These are phyloP conservation scores for Pachycephala philippinensis DNA, from an alignment of 2,113 vertebrate genomes.

Conservation along the genomic window DNA sequence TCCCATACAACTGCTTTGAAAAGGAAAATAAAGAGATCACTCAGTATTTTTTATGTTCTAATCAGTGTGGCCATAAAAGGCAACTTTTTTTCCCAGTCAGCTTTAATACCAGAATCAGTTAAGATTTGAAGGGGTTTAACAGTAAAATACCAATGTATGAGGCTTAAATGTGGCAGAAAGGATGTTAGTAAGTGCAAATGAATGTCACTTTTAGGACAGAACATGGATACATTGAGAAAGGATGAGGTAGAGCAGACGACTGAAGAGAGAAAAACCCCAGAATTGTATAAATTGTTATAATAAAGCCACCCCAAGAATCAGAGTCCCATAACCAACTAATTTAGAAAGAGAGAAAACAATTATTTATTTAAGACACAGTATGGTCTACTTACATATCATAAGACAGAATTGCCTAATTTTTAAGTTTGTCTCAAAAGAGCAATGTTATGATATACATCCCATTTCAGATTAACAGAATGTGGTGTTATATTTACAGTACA, in stretches of 20 bases:
- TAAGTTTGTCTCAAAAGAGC: slow-evolving; percentile 68
- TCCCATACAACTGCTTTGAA: neutral
- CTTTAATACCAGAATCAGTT: neutral
- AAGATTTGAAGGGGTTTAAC: neutral
- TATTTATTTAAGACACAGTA: slow-evolving; percentile 75
- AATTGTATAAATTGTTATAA: neutral
- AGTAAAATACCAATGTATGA: neutral
- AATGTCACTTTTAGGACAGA: slow-evolving; percentile 59
- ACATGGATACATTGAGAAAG: slow-evolving; percentile 61
- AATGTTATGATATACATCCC: slow-evolving; percentile 71
- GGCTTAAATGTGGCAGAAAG: slow-evolving; percentile 23
- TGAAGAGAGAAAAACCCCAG: slow-evolving; percentile 4
- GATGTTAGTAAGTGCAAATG: slow-evolving; percentile 68
- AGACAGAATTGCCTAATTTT: slow-evolving; percentile 71
- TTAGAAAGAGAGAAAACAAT: slow-evolving; percentile 71
- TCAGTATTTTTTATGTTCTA: neutral
- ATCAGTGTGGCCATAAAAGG: neutral
- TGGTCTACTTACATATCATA: slow-evolving; percentile 74
- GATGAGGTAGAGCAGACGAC: slow-evolving; percentile 46
- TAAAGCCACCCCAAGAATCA: slow-evolving; percentile 61
- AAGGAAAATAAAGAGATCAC: neutral
- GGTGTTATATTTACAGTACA: slow-evolving; percentile 66
- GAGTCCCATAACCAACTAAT: slow-evolving; percentile 67
- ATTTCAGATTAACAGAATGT: slow-evolving; percentile 69
- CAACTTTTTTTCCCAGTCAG: neutral